These are phyloP conservation scores for Cepaea hortensis DNA, from an alignment of 2,888 invertebrate species.

Conservation along the genomic window DNA sequence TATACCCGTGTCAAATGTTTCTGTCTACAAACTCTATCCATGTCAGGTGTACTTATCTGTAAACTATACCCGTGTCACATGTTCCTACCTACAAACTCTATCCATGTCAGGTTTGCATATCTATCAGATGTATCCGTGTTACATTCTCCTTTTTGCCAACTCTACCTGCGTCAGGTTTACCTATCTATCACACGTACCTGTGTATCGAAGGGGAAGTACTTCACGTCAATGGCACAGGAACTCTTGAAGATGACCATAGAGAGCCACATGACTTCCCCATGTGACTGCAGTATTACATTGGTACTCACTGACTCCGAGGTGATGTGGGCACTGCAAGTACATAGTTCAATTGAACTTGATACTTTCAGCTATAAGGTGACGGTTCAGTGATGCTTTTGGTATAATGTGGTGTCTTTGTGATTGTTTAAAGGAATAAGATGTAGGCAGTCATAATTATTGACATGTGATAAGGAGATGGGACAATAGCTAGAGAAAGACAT, in stretches of 20 bases:
- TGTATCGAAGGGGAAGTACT: constrained; percentile 80
- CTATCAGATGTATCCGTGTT: neutral
- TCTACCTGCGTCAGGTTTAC: neutral
- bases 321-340: constrained; percentile 72
- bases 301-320: constrained; percentile 77
- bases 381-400: no score
- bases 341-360: neutral
- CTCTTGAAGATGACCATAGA: constrained; percentile 79
- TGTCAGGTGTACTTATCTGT: neutral
- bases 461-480: no score
- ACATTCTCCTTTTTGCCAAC: neutral
- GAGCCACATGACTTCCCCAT: constrained; percentile 80
- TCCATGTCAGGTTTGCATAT: neutral
- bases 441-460: no score
- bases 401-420: no score
- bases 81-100: neutral
- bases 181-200: constrained; percentile 21
- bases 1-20: neutral
- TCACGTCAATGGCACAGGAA: constrained; percentile 79
- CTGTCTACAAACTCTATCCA: neutral
- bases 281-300: constrained; percentile 78
- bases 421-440: no score
- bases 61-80: neutral
- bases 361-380: no score
- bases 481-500: no score